Evolutionary conservation across 2,888 invertebrate species (phyloP), one percentile per base, ranked within the genome.

Genomic region (Dermolepida albohirtum): DNA sequence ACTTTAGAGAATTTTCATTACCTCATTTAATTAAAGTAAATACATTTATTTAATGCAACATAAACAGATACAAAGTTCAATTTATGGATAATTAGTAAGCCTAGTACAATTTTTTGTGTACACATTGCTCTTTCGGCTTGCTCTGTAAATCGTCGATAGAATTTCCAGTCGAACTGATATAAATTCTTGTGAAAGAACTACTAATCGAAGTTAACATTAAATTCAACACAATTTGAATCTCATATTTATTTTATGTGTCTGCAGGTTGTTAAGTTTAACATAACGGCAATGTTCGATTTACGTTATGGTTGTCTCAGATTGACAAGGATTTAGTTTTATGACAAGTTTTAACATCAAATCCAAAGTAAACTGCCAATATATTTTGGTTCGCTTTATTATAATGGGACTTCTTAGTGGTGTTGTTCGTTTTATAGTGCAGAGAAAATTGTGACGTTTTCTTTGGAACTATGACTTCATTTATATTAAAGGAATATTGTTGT

Each of bases 1-100:
- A 68, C 71, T 72, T 70, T 72, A 27, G 67, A 70, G 72, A 71
- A 72, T 71, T 72, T 72, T 70, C 71, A 72, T 72, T 70, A 65
- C 65, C 67, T 59, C 50, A 51, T 63, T 70, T 70, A 72, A 72
- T 72, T 72, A 68, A 52, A 55, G 59, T 14, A 17, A n/a, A 11
- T 40, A 41, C 34, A 41, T 52, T 54, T 41, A 34, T 44, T 59
- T 59, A 59, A 44, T 44, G 59, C 22, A n/a, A 5, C 17, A n/a
- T 22, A 27, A 17, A 34, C 16, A 44, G 44, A 44, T 44, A 44
- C 14, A 43, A 59, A 44, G 22, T 12, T 47, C 44, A 44, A 59
- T 29, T 59, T 59, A 47, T 44, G 44, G 59, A 44, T 27, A 44
- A 59, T 59, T 44, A 40, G 27, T 44, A 14, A 27, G 44, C 12